Evolutionary conservation across 2,113 vertebrate genomes (phyloP), one percentile per base, ranked within the genome.

Genomic region (Regulus satrapa): DNA sequence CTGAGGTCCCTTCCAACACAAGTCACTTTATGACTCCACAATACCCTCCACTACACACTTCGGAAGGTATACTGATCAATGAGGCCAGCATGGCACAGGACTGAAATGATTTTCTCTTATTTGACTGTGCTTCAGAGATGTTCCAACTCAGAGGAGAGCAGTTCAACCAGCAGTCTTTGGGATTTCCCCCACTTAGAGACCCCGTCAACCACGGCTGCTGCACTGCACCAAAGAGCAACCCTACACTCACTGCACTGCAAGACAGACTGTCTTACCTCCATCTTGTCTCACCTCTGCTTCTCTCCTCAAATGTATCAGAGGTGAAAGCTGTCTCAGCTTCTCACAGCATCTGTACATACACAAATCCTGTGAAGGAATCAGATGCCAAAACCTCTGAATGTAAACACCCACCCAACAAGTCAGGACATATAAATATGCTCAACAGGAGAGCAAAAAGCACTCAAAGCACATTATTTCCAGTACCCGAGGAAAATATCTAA

Each of bases 291-390:
- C n/a, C n/a, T 61, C 32, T 80, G 26, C 1, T 64, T 80, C 69
- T 63, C 36, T 23, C 34, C 45, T 75, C 23, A 56, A 71, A 52
- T 4, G 5, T 56, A 93, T 43, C 56, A 85, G 58, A 93, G 48
- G 13, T 63, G 66, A 94, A 94, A 93, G 77, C 73, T 68, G 66
- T 78, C 88, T 89, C 52, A 40, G 46, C 56, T 87, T 75, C 78
- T 82, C 67, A 71, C 36, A 45, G 81, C 28, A 63, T 48, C 36
- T 68, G 28, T 38, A 72, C 20, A 7, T 3, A 61, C 43, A 74
- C 31, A 87, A 43, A 58, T 2, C 1, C 3, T 18, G 43, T 43
- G 56, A 91, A 84, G 43, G 24, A 69, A 93, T 38, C 40, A 40
- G 48, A 84, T 61, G 69, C 61, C 62, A 89, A 94, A 95, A 68